These are phyloP conservation scores for Ophion slaviceki DNA, from an alignment of 2,888 invertebrate species.

Conservation along the genomic window DNA sequence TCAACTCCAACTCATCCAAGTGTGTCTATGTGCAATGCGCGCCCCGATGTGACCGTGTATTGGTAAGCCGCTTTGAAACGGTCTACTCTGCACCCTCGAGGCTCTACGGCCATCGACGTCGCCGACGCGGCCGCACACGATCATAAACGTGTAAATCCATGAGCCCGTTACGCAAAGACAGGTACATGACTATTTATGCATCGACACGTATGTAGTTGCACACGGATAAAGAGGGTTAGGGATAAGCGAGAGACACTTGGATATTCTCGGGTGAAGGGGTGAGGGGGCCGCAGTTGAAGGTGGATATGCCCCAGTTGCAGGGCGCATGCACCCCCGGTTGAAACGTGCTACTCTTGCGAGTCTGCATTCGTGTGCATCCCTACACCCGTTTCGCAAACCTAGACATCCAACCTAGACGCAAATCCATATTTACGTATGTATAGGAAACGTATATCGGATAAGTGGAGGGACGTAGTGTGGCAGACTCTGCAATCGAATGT, in stretches of 20 bases:
- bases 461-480: constrained; percentile 34
- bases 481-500: constrained; percentile 52
- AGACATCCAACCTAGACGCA: not conserved
- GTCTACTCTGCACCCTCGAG: constrained; percentile 50
- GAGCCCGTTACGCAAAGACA: not conserved
- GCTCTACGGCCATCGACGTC: constrained; percentile 59
- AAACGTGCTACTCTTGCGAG: not conserved
- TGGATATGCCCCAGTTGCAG: constrained; percentile 72
- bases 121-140: not conserved
- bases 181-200: not conserved
- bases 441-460: not conserved
- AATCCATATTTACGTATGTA: not conserved
- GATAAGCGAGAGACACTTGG: constrained; percentile 8
- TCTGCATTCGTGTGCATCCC: not conserved
- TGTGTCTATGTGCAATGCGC: constrained; percentile 23
- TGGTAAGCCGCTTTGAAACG: constrained; percentile 45
- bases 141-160: not conserved
- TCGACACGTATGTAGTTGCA: constrained; percentile 6
- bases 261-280: constrained; percentile 42
- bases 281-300: constrained; percentile 42
- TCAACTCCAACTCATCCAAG: constrained; percentile 44
- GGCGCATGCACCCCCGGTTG: constrained; percentile 67
- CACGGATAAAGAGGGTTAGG: not conserved
- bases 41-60: constrained; percentile 15
- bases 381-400: not conserved